These are phyloP conservation scores for Sandelia bainsii DNA, from an alignment of 2,797 vertebrate species.

Conservation along the genomic window DNA sequence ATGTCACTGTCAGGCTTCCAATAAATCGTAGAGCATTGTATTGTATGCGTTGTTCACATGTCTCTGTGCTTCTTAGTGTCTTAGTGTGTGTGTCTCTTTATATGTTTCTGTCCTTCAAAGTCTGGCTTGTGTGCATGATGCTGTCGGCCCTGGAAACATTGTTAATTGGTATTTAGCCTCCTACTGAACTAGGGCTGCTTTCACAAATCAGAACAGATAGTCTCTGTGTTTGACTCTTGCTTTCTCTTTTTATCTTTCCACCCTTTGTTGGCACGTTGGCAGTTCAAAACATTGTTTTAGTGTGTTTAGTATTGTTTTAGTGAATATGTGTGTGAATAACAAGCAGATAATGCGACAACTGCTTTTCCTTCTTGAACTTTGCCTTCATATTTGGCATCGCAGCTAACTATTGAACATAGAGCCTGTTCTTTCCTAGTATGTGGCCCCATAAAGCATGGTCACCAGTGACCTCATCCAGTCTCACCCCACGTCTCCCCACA, in stretches of 20 bases:
- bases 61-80: not conserved
- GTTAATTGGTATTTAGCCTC: conserved; percentile 76
- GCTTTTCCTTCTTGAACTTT: conserved; percentile 18
- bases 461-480: too few species aligned
- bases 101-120: conserved; percentile 7
- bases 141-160: conserved; percentile 59
- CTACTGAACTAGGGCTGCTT: conserved; percentile 64
- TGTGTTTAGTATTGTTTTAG: not conserved
- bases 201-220: conserved; percentile 51
- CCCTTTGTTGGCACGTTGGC: not conserved
- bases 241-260: conserved; percentile 22
- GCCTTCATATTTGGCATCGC: too few species aligned
- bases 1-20: not conserved
- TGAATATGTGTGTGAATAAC: conserved; percentile 8
- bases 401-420: too few species aligned
- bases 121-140: conserved; percentile 33
- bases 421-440: too few species aligned
- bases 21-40: not conserved
- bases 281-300: not conserved
- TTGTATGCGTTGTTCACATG: not conserved
- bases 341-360: conserved; percentile 10
- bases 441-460: too few species aligned
- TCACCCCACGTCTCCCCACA: too few species aligned
- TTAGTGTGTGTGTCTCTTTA: conserved; percentile 26
- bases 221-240: conserved; percentile 35